These are phyloP conservation scores for Hydrozoanthus tunicans DNA, from an alignment of 64 coral and sea anemone species.

Conservation along the genomic window DNA sequence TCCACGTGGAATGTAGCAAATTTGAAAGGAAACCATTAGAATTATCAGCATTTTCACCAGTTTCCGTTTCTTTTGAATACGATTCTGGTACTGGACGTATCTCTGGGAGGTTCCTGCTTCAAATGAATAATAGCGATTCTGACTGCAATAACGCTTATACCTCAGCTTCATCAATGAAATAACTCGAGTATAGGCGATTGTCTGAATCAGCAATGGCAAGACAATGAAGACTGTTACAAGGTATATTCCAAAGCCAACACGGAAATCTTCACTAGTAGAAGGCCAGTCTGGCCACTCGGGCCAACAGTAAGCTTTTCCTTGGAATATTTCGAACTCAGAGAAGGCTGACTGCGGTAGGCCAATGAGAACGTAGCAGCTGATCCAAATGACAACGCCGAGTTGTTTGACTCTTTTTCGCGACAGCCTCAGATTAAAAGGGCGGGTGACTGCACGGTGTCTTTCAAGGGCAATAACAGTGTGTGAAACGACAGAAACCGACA, in stretches of 20 bases:
- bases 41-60: constrained; percentile 32
- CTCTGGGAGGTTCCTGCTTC: background rate
- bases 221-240: constrained; percentile 10
- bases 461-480: constrained; percentile 82
- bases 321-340: constrained; percentile 2
- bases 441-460: constrained; percentile 72
- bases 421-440: constrained; percentile 71
- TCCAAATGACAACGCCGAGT: constrained; percentile 54
- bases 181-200: constrained; percentile 22
- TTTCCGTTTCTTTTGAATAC: constrained; percentile 39
- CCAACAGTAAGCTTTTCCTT: constrained; percentile 28
- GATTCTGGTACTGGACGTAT: constrained; percentile 14
- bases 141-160: background rate
- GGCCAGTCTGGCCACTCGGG: constrained; percentile 45
- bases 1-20: constrained; percentile 44
- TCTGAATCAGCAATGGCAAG: constrained; percentile 7
- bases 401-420: constrained; percentile 58
- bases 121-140: constrained; percentile 20
- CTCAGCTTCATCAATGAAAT: constrained; percentile 20
- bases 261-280: constrained; percentile 10
- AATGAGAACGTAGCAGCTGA: constrained; percentile 56
- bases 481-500: constrained; percentile 71
- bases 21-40: constrained; percentile 27
- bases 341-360: constrained; percentile 61
- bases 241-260: constrained; percentile 28